Evolutionary conservation across 2,113 vertebrate species (phyloP).

Genomic region (Urocynchramus pylzowi): DNA sequence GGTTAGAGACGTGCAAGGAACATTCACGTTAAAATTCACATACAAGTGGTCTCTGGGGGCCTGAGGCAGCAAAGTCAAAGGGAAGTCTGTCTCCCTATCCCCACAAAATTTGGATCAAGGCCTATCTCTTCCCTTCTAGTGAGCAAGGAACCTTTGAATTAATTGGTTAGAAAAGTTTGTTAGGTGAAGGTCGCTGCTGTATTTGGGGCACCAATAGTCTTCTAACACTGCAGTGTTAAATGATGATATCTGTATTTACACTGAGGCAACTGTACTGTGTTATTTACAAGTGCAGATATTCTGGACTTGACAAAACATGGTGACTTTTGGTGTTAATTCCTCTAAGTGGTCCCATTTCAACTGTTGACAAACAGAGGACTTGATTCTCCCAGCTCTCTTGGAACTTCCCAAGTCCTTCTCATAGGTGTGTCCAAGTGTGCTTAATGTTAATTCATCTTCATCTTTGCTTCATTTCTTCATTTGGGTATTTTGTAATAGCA

Average conservation of each 20-base stretch:
- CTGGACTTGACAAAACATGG: background rate
- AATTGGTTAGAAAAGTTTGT: background rate
- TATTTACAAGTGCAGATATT: background rate
- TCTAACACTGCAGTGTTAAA: background rate
- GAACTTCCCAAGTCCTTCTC: background rate
- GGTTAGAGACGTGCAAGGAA: fast-evolving
- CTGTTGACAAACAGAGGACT: background rate
- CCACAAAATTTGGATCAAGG: background rate
- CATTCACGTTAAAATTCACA: fast-evolving
- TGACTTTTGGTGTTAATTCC: background rate
- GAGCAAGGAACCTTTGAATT: background rate
- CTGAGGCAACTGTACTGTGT: background rate
- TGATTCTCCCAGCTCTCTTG: background rate
- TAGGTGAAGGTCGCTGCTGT: background rate
- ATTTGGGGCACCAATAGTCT: background rate
- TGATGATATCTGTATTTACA: background rate
- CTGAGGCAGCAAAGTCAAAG: background rate
- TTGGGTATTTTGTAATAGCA: background rate
- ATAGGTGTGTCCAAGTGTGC: background rate
- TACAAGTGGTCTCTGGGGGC: background rate
- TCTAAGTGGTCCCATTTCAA: background rate
- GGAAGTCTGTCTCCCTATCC: background rate
- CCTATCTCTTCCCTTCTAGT: background rate
- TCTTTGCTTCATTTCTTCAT: background rate
- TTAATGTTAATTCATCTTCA: background rate